Evolutionary conservation across 2,888 invertebrate species (phyloP).

Genomic region (Callyntrura sp.): DNA sequence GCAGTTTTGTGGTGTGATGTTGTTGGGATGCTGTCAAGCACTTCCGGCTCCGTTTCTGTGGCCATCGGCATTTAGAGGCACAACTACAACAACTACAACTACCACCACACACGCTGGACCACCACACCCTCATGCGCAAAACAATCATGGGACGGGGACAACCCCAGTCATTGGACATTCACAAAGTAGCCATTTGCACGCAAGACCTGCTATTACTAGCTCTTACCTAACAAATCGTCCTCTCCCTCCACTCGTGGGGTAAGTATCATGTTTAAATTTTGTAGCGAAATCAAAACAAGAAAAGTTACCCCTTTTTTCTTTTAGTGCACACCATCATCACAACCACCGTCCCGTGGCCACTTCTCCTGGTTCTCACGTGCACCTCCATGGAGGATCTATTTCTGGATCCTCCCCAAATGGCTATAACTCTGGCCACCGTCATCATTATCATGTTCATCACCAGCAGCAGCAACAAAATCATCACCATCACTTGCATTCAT

Average conservation of each 20-base stretch:
- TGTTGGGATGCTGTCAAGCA: conserved; percentile 22
- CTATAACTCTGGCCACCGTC: conserved; percentile 33
- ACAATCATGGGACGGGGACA: conserved; percentile 30
- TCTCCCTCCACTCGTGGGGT: conserved; percentile 61
- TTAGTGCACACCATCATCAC: conserved; percentile 52
- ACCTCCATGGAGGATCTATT: conserved; percentile 44
- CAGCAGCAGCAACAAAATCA: conserved; percentile 26
- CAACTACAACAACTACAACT: conserved; percentile 50
- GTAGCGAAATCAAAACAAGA: neutral
- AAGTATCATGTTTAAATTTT: neutral
- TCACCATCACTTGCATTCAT: conserved; percentile 48
- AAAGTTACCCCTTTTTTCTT: conserved; percentile 1
- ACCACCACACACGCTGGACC: conserved; percentile 24
- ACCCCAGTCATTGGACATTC: conserved; percentile 45
- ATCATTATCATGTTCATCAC: conserved; percentile 42
- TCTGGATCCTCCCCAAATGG: conserved; percentile 29
- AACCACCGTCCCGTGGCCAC: conserved; percentile 33
- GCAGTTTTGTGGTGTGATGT: conserved; percentile 1
- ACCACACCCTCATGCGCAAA: conserved; percentile 57
- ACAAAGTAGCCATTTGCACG: conserved; percentile 59
- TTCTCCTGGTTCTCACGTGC: conserved; percentile 15
- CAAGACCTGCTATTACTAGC: conserved; percentile 37
- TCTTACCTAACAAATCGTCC: conserved; percentile 55
- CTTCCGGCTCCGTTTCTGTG: conserved; percentile 48
- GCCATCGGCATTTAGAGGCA: conserved; percentile 42